phyloP scores from a whole-genome alignment of 92 coral and sea anemone species.

The Anthopleura xanthogrammica region DNA sequence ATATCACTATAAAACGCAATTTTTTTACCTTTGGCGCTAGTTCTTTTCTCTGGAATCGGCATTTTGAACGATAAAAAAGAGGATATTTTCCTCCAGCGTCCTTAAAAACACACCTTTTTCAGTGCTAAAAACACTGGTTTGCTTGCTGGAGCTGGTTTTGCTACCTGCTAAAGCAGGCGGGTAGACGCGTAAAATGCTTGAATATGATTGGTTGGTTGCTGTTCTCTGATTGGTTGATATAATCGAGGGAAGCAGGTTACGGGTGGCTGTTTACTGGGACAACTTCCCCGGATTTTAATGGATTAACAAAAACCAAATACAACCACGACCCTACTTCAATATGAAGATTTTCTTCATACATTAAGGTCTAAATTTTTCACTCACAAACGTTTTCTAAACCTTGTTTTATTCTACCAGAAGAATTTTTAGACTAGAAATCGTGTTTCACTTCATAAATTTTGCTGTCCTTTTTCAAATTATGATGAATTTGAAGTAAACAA shows the following conservation, averaged over 20 bases:
- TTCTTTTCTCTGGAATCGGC: conserved; percentile 75
- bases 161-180: conserved; percentile 26
- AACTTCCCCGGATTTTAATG: conserved; percentile 4
- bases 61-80: conserved; percentile 35
- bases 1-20: background rate
- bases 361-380: background rate
- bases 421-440: no score
- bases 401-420: background rate
- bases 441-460: no score
- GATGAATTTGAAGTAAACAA: no score
- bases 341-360: background rate
- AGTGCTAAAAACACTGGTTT: conserved; percentile 10
- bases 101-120: conserved; percentile 28
- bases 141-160: conserved; percentile 6
- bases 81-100: conserved; percentile 15
- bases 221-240: conserved; percentile 27
- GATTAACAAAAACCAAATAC: conserved; percentile 2
- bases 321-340: background rate
- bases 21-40: conserved; percentile 62
- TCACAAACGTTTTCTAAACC: no score
- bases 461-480: no score
- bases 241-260: conserved; percentile 11
- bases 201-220: conserved; percentile 23
- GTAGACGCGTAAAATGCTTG: conserved; percentile 27
- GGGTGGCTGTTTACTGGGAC: conserved; percentile 45